Conservation (phyloP, 1,140 invertebrate genomes). For the Trachymyrmex cornetzi region DNA sequence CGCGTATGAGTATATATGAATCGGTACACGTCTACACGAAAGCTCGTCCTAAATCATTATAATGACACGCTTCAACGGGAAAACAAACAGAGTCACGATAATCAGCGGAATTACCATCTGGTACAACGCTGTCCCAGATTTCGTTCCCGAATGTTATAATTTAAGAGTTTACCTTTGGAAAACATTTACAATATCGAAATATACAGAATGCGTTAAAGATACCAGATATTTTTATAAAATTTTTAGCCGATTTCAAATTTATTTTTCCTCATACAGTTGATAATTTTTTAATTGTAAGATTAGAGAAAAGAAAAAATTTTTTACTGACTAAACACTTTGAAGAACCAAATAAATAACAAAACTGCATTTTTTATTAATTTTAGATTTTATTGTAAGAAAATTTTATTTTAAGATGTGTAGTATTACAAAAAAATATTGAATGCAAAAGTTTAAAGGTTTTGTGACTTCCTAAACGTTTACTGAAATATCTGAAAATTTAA, state of each 20-base stretch:
- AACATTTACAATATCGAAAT: background rate
- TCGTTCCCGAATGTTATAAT: background rate
- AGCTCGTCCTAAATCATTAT: conserved; percentile 34
- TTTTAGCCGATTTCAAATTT: background rate
- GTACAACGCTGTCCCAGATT: conserved; percentile 1
- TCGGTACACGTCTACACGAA: conserved; percentile 35
- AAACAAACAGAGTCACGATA: conserved; percentile 32
- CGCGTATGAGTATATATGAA: conserved; percentile 3
- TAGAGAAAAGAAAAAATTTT: background rate
- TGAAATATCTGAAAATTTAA: too few species aligned
- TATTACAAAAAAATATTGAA: background rate
- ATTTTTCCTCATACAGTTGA: background rate
- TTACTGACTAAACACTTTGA: background rate
- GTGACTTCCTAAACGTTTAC: too few species aligned
- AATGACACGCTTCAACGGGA: conserved; percentile 20
- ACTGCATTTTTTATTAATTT: background rate
- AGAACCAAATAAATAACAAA: background rate
- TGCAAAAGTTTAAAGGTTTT: background rate
- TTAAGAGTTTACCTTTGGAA: background rate
- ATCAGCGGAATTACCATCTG: conserved; percentile 31
- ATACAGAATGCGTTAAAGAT: background rate
- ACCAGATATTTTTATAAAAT: background rate
- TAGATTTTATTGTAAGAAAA: background rate
- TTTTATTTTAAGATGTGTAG: background rate
- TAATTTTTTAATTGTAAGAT: background rate